phyloP scores from a whole-genome alignment of 2,113 vertebrate genomes.

The Aphelocoma coerulescens region DNA sequence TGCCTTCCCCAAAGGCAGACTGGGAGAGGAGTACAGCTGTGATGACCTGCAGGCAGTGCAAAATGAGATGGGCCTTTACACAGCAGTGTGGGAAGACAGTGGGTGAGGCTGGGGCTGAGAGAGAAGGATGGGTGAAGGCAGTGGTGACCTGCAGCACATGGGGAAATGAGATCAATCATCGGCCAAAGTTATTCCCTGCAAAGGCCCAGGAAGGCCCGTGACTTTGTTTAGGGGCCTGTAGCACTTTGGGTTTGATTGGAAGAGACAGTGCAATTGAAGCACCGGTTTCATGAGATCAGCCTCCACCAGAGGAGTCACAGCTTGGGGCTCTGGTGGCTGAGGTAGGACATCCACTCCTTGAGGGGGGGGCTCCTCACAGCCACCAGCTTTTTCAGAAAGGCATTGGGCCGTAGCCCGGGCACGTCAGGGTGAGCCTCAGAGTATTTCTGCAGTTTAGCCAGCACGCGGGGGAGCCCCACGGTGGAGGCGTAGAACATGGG shows the following conservation, averaged over 20 bases:
- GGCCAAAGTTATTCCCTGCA: background rate
- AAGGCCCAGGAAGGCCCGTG: background rate
- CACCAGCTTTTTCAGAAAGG: constrained; percentile 81
- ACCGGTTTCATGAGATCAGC: background rate
- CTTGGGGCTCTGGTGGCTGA: constrained; percentile 65
- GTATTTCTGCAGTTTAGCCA: constrained; percentile 82
- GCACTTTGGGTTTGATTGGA: background rate
- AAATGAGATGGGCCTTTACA: background rate
- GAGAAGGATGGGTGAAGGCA: background rate
- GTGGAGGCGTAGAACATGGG: constrained; percentile 89
- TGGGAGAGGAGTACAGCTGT: background rate
- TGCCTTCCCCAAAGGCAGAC: background rate
- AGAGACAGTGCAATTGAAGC: background rate
- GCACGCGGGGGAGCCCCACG: constrained; percentile 77
- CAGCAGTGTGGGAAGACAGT: background rate
- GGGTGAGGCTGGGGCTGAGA: background rate
- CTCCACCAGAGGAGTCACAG: constrained; percentile 67
- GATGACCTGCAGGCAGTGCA: background rate
- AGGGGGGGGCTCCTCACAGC: constrained; percentile 82
- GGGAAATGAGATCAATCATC: background rate
- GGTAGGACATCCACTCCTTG: constrained; percentile 78
- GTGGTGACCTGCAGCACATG: background rate
- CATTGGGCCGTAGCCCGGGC: constrained; percentile 77
- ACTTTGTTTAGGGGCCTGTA: background rate
- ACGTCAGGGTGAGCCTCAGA: constrained; percentile 78